Evolutionary conservation across 2,888 invertebrate species (phyloP), one percentile per base, ranked within the genome.

Genomic region (Sclerodermus sp.): DNA sequence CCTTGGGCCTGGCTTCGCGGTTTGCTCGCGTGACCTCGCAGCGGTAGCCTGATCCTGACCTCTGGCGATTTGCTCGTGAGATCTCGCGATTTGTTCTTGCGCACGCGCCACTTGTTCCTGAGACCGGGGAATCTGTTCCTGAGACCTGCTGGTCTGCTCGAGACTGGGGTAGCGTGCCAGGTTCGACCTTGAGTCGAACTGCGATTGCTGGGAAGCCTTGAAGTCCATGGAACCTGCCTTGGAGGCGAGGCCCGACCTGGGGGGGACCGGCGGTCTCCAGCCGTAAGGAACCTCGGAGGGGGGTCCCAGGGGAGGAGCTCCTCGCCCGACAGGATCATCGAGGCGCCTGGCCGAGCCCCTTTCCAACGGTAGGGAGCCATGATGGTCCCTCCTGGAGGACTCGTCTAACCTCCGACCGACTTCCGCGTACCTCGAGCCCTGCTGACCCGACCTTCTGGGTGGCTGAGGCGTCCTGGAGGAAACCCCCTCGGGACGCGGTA

Each of bases 381-480:
- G 51, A 30, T 45, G 49, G 12, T 58, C 57, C 1, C 41, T 32
- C 29, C 43, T 43, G 36, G 18, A 5, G 13, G 51, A 37, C 10
- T 45, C 55, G 2, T 53, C 44, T 41, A 50, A 38, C 15, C 49
- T 41, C 9, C 40, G 14, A 2, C 41, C 17, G 9, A 23, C 1
- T 1, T 55, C 51, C 10, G 48, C 36, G n/a, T 52, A 49, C 17
- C 42, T 42, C n/a, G 48, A 29, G 5, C 31, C 50, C 30, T 41
- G 40, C 39, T 42, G 29, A 43, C 16, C 59, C 9, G 60, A 59
- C 37, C 62, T 58, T 41, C 70, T 60, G 14, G 60, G 45, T 36
- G 72, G 73, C 41, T 74, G 71, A 1, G 73, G 73, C 8, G 73
- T 73, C 17, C 69, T 58, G 16, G 71, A 67, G 0, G 67, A 60